These are phyloP conservation scores for Campoplex capitator DNA, from an alignment of 2,888 invertebrate genomes.

Conservation along the genomic window DNA sequence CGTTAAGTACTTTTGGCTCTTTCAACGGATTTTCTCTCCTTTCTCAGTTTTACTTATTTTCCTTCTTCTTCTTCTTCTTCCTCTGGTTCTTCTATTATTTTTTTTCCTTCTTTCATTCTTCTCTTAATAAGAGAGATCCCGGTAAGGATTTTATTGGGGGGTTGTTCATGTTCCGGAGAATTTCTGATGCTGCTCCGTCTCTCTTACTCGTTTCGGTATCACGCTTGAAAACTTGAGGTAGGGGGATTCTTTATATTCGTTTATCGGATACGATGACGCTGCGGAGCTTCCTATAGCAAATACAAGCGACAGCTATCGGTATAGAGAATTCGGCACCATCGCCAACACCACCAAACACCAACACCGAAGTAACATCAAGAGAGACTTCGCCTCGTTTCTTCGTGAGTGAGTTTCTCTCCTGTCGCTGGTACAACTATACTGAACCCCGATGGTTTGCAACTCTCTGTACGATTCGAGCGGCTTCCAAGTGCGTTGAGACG, in stretches of 20 bases:
- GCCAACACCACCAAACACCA: slow-evolving; percentile 23
- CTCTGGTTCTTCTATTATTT: not conserved
- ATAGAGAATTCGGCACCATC: slow-evolving; percentile 34
- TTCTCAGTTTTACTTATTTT: slow-evolving; percentile 11
- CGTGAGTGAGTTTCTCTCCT: slow-evolving; percentile 41
- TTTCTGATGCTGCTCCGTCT: slow-evolving; percentile 42
- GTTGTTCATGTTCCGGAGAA: slow-evolving; percentile 42
- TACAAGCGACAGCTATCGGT: slow-evolving; percentile 32
- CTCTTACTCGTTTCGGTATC: not conserved
- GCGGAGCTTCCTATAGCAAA: slow-evolving; percentile 49
- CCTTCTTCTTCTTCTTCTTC: slow-evolving; percentile 11
- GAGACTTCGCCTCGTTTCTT: slow-evolving; percentile 13
- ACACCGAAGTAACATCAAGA: slow-evolving; percentile 28
- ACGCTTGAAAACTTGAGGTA: slow-evolving; percentile 27
- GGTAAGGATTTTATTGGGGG: slow-evolving; percentile 55
- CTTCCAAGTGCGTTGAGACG: slow-evolving; percentile 62
- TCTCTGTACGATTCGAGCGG: slow-evolving; percentile 36
- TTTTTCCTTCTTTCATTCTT: slow-evolving; percentile 32
- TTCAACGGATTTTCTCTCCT: slow-evolving; percentile 46
- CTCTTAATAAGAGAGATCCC: slow-evolving; percentile 49
- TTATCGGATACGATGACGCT: slow-evolving; percentile 59
- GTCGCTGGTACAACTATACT: slow-evolving; percentile 21
- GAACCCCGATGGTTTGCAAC: slow-evolving; percentile 45
- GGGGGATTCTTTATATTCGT: slow-evolving; percentile 58
- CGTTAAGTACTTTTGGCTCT: slow-evolving; percentile 59